Evolutionary conservation across 2,888 invertebrate species (phyloP), one percentile per base, ranked within the genome.

Genomic region (Oxyscelio sp.): DNA sequence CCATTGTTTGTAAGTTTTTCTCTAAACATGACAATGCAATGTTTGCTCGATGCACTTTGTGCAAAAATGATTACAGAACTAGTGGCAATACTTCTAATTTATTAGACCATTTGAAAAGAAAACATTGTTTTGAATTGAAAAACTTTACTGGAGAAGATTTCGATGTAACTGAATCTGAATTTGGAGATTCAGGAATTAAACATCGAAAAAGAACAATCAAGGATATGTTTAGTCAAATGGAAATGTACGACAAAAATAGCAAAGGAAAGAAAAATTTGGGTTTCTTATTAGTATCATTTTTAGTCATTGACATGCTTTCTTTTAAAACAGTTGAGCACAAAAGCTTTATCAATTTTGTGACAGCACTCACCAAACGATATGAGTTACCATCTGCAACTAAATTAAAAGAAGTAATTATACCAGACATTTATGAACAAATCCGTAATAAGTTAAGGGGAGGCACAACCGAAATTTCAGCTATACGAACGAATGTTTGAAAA

Each of bases 11-110:
- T 24, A 54, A 54, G 27, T 24, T 54, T 0, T 54, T 54, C 27
- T n/a, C 54, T 4, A 54, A 54, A 27, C 54, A 54, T 13, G 54
- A 54, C 5, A 54, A 54, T 54, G 2, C 3, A 13, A 27, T 1
- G 3, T 54, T 15, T 27, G 27, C 54, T 27, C 54, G 54, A 4
- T 54, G n/a, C 27, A n/a, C 5, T 54, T 22, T 54, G 11, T 54
- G 54, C n/a, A 27, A 27, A 27, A 27, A 2, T 21, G 27, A 54
- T 54, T 27, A 54, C 9, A 54, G n/a, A 4, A 27, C 54, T 4
- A 27, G 27, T 27, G 54, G 54, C 15, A 54, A 54, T 15, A 54
- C 54, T 11, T 27, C 27, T 9, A 54, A 54, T 27, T 54, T 54
- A 13, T 15, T 24, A 5, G 54, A 54, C 27, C 54, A 27, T 27